phyloP scores from a whole-genome alignment of 2,888 invertebrate species.

The Atherix ibis region DNA sequence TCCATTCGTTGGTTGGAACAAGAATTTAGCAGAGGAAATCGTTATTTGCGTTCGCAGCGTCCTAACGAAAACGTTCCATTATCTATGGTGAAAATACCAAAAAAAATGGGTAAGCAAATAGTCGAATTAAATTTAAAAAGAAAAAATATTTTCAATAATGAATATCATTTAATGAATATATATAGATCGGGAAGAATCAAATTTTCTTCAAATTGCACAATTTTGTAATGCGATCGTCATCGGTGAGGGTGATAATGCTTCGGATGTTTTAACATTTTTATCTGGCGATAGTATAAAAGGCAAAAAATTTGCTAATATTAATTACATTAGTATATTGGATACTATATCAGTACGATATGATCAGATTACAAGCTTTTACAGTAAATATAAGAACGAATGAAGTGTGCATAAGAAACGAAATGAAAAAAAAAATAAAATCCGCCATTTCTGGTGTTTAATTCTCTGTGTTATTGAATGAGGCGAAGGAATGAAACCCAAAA shows the following conservation, averaged over 20 bases:
- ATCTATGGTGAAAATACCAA: conserved; percentile 57
- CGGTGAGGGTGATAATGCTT: conserved; percentile 34
- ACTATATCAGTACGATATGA: conserved; percentile 70
- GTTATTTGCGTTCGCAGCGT: conserved; percentile 75
- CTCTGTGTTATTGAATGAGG: too few species aligned
- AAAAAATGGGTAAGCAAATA: conserved; percentile 48
- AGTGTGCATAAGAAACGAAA: too few species aligned
- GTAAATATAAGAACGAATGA: conserved; percentile 62
- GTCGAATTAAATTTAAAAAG: neutral
- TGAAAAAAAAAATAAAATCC: too few species aligned
- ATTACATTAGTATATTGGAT: conserved; percentile 60
- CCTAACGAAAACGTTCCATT: conserved; percentile 62
- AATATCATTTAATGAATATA: neutral
- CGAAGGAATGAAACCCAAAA: too few species aligned
- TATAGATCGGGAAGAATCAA: conserved; percentile 29
- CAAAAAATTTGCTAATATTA: conserved; percentile 39
- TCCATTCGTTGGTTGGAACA: conserved; percentile 87
- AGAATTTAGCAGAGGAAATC: conserved; percentile 72
- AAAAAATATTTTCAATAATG: neutral
- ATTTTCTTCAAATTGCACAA: conserved; percentile 30
- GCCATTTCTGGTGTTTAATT: too few species aligned
- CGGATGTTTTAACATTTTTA: conserved; percentile 56
- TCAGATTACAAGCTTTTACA: conserved; percentile 66
- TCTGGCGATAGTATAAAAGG: conserved; percentile 41
- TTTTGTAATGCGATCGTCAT: conserved; percentile 32